phyloP scores from a whole-genome alignment of 2,797 vertebrate species.

The Phoebastria nigripes region DNA sequence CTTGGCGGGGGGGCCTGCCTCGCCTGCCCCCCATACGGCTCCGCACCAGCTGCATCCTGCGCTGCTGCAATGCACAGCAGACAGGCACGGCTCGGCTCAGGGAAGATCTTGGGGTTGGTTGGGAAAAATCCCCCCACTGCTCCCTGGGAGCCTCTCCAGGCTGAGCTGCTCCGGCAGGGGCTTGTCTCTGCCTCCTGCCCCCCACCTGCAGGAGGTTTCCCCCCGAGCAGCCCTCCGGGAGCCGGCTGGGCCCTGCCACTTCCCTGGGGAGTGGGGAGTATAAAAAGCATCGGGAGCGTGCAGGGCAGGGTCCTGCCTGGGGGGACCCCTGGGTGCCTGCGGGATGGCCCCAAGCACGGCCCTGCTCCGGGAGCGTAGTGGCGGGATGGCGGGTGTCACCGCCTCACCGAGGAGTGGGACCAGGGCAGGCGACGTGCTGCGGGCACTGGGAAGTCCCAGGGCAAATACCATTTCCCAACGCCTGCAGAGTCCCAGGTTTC shows the following conservation, averaged over 20 bases:
- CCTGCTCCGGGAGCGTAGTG: background rate
- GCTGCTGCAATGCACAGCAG: background rate
- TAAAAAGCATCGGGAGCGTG: background rate
- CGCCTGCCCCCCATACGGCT: accelerated
- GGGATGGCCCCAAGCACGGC: accelerated
- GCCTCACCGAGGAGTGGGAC: background rate
- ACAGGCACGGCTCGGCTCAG: accelerated
- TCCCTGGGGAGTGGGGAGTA: background rate
- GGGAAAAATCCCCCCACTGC: background rate
- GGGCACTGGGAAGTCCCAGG: background rate
- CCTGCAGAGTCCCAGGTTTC: background rate
- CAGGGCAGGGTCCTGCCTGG: background rate
- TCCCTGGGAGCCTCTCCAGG: background rate
- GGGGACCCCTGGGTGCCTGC: accelerated
- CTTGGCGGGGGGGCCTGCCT: accelerated
- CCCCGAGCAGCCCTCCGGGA: background rate
- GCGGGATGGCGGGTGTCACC: background rate
- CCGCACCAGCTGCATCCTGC: accelerated
- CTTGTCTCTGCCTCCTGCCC: background rate
- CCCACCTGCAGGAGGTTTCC: background rate
- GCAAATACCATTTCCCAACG: accelerated
- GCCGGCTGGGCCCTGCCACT: accelerated
- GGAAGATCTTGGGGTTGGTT: accelerated
- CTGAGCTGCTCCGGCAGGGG: accelerated
- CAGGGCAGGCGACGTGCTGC: background rate